Conservation (phyloP, 2,113 vertebrate genomes). For the Proteles cristata region DNA sequence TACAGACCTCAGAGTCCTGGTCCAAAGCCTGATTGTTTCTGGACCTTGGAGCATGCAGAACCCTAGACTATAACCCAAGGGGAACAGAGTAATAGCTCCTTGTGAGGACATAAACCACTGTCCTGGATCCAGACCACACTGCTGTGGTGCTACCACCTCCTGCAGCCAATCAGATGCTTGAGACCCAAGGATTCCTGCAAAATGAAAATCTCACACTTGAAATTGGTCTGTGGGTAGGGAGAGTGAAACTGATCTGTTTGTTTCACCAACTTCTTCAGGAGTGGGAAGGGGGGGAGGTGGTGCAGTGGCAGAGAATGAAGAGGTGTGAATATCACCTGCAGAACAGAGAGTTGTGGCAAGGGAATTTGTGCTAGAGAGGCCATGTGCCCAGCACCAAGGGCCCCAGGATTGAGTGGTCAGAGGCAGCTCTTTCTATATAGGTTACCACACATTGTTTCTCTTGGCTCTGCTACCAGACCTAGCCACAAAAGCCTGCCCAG, state of each 20-base stretch:
- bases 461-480: slow-evolving; percentile 26
- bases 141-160: neutral
- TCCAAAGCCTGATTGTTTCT: neutral
- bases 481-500: neutral
- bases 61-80: neutral
- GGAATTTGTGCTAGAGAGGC: neutral
- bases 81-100: neutral
- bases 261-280: neutral
- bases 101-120: neutral
- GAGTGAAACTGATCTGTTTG: neutral
- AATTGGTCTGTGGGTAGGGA: neutral
- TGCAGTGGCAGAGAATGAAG: neutral
- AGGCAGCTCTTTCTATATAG: neutral
- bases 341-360: neutral
- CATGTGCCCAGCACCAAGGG: neutral
- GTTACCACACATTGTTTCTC: neutral
- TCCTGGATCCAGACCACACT: neutral
- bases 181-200: neutral
- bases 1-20: neutral
- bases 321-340: neutral
- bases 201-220: neutral
- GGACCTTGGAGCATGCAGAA: neutral
- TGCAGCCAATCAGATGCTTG: neutral
- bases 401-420: neutral
- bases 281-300: neutral